These are phyloP conservation scores for Australoheros scitulus DNA, from an alignment of 2,113 vertebrate genomes.

Conservation along the genomic window DNA sequence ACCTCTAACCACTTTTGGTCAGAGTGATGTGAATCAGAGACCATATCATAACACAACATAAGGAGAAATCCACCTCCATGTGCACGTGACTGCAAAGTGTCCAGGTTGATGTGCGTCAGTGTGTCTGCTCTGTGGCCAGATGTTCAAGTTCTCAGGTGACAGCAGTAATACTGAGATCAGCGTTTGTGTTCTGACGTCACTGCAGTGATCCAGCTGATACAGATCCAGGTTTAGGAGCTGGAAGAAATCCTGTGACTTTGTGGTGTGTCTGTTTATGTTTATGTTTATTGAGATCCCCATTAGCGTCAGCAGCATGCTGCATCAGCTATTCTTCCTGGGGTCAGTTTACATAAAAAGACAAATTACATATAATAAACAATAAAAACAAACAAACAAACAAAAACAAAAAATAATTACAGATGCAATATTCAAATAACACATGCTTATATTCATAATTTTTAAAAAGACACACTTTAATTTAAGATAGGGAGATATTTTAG, in stretches of 20 bases:
- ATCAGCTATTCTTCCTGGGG: too few species aligned
- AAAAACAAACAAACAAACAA: too few species aligned
- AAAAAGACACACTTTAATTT: too few species aligned
- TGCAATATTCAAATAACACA: too few species aligned
- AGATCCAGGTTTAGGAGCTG: not conserved
- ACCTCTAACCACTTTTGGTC: not conserved
- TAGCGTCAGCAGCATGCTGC: too few species aligned
- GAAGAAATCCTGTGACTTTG: not conserved
- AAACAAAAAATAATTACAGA: too few species aligned
- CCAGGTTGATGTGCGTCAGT: not conserved
- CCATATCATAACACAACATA: not conserved
- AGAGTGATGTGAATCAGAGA: not conserved
- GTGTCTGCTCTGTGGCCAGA: not conserved
- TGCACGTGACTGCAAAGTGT: not conserved
- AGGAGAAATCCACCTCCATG: not conserved
- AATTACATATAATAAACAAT: too few species aligned
- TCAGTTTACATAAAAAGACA: too few species aligned
- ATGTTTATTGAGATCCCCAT: too few species aligned
- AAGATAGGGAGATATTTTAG: too few species aligned
- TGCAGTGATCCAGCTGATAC: not conserved
- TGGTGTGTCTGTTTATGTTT: accelerated
- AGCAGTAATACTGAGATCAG: not conserved
- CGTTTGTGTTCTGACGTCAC: not conserved
- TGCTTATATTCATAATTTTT: too few species aligned
- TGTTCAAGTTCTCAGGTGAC: not conserved